phyloP scores from a whole-genome alignment of 2,888 invertebrate genomes.

The Protula sp. region DNA sequence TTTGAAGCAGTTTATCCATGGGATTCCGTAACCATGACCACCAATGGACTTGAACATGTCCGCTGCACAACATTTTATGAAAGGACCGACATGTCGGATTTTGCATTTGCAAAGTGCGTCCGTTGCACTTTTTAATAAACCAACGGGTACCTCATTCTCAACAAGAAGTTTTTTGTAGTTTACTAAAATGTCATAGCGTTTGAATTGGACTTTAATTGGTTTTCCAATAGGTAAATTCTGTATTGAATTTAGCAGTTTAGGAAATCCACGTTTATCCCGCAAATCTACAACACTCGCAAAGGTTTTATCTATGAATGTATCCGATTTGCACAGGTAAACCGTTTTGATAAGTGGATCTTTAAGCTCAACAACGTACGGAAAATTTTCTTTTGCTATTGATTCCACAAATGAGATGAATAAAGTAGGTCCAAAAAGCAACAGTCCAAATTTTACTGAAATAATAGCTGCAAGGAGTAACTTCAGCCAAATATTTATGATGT shows the following conservation, averaged over 20 bases:
- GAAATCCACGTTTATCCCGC: constrained; percentile 6
- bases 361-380: constrained; percentile 36
- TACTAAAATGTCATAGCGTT: constrained; percentile 23
- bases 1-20: constrained; percentile 25
- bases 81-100: constrained; percentile 40
- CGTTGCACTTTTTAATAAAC: constrained; percentile 13
- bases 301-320: constrained; percentile 5
- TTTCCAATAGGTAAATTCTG: constrained; percentile 8
- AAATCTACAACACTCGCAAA: constrained; percentile 11
- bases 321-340: constrained; percentile 10
- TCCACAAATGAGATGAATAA: constrained; percentile 42
- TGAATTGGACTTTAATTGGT: constrained; percentile 11
- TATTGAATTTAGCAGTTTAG: constrained; percentile 16
- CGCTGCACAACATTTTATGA: constrained; percentile 40
- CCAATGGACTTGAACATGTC: constrained; percentile 21
- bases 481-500: constrained; percentile 43
- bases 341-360: constrained; percentile 24
- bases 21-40: constrained; percentile 6
- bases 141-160: constrained; percentile 26
- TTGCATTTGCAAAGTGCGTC: constrained; percentile 36
- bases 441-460: constrained; percentile 33
- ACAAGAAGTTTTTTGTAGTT: constrained; percentile 24
- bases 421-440: constrained; percentile 44
- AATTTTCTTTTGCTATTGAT: constrained; percentile 12
- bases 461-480: constrained; percentile 42